Percentiles rank a stretch among this genome's conserved stretches.
These are phyloP conservation scores for Dicranocentrus wangi DNA, from an alignment of 2,888 invertebrate genomes.

Conservation along the genomic window DNA sequence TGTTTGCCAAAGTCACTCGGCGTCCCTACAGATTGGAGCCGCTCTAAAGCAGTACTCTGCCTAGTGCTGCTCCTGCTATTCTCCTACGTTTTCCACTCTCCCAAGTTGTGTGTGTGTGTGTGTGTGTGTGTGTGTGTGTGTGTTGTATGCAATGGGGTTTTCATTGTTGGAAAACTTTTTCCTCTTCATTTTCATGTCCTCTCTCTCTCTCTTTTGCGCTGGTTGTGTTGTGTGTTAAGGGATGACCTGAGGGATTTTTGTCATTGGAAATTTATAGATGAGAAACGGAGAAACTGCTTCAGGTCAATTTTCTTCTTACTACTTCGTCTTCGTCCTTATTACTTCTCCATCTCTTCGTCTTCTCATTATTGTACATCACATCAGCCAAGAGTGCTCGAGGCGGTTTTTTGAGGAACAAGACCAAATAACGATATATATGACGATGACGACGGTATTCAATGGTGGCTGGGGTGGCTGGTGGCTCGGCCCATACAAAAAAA, in stretches of 20 bases:
- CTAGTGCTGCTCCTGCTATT: too few relatives aligned
- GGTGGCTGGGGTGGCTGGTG: conserved; percentile 18
- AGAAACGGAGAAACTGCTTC: conserved; percentile 69
- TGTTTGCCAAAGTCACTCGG: conserved; percentile 34
- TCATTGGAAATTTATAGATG: conserved; percentile 73
- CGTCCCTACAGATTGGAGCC: too few relatives aligned
- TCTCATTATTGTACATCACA: conserved; percentile 42
- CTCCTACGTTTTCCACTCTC: too few relatives aligned
- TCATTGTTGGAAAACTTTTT: conserved; percentile 71
- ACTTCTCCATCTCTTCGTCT: conserved; percentile 16
- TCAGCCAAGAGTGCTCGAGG: conserved; percentile 53
- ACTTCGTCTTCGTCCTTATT: not conserved
- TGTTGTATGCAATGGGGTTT: conserved; percentile 1
- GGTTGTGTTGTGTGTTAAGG: conserved; percentile 66
- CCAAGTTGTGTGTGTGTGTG: not conserved
- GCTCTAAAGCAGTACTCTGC: too few relatives aligned
- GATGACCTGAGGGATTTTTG: conserved; percentile 72
- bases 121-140: too few relatives aligned
- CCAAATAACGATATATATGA: conserved; percentile 42
- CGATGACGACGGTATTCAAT: conserved; percentile 42
- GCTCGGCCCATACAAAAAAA: too few relatives aligned
- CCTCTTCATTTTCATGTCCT: conserved; percentile 51
- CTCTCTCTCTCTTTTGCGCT: conserved; percentile 45
- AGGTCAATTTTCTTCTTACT: conserved; percentile 64
- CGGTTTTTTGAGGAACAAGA: conserved; percentile 48